Percentiles rank a stretch among this genome's conserved stretches.
phyloP scores from a whole-genome alignment of 2,797 vertebrate genomes.

The Siniperca scherzeri region DNA sequence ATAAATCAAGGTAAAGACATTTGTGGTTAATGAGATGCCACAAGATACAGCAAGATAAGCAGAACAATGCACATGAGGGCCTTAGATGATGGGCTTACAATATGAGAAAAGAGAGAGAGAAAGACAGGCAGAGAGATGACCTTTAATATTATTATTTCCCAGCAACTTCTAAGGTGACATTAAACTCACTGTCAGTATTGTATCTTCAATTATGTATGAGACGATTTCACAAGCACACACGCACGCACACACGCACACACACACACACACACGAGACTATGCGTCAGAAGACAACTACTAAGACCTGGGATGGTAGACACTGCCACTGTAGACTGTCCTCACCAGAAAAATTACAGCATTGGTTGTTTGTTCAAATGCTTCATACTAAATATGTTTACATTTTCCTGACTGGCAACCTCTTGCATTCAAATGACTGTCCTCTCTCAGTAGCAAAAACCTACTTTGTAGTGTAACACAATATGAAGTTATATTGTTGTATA shows the following conservation, averaged over 20 bases:
- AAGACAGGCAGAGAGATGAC: conserved; percentile 4
- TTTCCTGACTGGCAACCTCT: too few species aligned
- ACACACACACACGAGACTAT: neutral
- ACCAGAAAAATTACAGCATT: neutral
- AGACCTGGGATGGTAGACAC: neutral
- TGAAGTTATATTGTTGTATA: neutral
- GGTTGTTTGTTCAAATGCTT: neutral
- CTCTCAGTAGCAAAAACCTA: neutral
- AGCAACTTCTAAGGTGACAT: conserved; percentile 26
- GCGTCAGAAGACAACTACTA: neutral
- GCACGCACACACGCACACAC: neutral
- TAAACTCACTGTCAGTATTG: conserved; percentile 19
- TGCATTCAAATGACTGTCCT: neutral
- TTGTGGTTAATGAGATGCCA: conserved; percentile 50
- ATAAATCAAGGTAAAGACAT: conserved; percentile 59
- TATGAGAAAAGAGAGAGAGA: neutral
- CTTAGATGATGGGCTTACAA: conserved; percentile 28
- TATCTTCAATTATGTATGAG: conserved; percentile 30
- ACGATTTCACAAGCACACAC: neutral
- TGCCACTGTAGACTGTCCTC: neutral
- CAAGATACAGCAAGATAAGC: conserved; percentile 42
- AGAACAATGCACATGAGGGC: conserved; percentile 40
- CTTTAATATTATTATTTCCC: conserved; percentile 7
- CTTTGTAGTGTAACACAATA: neutral
- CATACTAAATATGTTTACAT: neutral